phyloP scores from a whole-genome alignment of 2,797 vertebrate species.

The Holocentrus rufus region DNA sequence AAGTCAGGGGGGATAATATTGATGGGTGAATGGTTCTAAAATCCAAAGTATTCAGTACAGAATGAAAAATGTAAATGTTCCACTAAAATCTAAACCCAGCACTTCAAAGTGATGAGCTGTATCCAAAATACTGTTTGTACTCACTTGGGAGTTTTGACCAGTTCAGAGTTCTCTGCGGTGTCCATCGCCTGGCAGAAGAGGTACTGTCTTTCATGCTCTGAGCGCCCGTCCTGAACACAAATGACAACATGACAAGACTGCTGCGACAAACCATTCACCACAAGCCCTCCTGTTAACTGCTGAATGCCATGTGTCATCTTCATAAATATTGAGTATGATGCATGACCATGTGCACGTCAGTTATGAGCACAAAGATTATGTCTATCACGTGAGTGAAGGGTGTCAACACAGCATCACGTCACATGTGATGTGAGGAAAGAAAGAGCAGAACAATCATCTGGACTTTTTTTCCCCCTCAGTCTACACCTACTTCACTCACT shows the following conservation, averaged over 20 bases:
- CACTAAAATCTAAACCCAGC: background rate
- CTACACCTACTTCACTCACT: too few species aligned
- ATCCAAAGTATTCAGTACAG: background rate
- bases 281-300: background rate
- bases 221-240: constrained; percentile 88
- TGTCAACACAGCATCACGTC: too few species aligned
- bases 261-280: background rate
- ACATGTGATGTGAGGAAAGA: too few species aligned
- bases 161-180: constrained; percentile 88
- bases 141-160: constrained; percentile 95
- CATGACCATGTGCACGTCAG: too few species aligned
- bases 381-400: too few species aligned
- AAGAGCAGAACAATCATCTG: too few species aligned
- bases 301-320: too few species aligned
- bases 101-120: background rate
- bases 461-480: too few species aligned
- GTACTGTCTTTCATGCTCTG: constrained; percentile 96
- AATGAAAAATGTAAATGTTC: background rate
- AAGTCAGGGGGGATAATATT: background rate
- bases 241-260: constrained; percentile 6
- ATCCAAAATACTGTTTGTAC: constrained; percentile 17
- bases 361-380: too few species aligned
- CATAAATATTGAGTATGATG: too few species aligned
- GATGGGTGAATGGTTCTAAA: background rate
- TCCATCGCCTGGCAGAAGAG: constrained; percentile 91